phyloP scores from a whole-genome alignment of 2,113 vertebrate species.

The Megaceryle torquata region DNA sequence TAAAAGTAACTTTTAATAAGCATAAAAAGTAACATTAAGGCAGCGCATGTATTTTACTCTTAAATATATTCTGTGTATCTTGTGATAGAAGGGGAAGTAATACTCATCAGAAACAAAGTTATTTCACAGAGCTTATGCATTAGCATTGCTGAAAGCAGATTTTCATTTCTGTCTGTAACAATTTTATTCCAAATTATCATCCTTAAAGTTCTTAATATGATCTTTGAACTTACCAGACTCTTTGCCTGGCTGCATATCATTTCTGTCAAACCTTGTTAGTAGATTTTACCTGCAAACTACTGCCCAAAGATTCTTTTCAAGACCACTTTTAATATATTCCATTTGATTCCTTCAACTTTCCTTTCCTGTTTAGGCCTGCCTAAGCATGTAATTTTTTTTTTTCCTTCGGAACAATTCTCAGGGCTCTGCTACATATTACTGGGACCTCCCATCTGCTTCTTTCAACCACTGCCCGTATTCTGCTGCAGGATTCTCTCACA shows the following conservation, averaged over 20 bases:
- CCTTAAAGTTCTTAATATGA: not conserved
- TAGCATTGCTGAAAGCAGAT: not conserved
- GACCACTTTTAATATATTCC: not conserved
- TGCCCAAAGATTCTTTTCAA: not conserved
- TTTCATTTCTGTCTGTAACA: not conserved
- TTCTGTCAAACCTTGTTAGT: not conserved
- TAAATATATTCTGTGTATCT: not conserved
- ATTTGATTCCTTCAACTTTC: not conserved
- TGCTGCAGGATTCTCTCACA: not conserved
- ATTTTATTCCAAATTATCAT: not conserved
- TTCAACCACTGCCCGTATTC: not conserved
- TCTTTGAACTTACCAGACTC: not conserved
- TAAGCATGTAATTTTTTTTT: not conserved
- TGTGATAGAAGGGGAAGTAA: not conserved
- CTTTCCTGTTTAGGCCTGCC: not conserved
- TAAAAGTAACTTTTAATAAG: slow-evolving; percentile 43
- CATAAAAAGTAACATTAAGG: slow-evolving; percentile 13
- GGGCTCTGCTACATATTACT: not conserved
- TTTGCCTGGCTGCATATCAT: not conserved
- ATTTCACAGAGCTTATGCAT: not conserved
- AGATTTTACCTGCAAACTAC: not conserved
- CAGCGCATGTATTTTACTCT: not conserved
- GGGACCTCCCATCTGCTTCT: not conserved
- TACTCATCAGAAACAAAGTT: not conserved
- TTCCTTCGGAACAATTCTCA: not conserved